A percentile compares a stretch with the other conserved stretches of the same genome.
phyloP scores from a whole-genome alignment of 2,113 vertebrate species.

The Butastur rufipennis region DNA sequence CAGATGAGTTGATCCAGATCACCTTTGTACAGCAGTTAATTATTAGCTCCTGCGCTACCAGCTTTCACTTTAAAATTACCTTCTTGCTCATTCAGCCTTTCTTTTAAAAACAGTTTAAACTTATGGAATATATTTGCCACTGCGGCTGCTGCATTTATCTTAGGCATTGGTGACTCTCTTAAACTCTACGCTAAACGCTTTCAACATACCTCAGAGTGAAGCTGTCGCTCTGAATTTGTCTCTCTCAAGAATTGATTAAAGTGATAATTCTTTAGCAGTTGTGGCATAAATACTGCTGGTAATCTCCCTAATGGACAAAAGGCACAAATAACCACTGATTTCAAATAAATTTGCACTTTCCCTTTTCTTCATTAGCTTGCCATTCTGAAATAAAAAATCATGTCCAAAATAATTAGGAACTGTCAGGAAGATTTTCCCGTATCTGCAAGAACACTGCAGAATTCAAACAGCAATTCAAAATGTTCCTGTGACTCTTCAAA shows the following conservation, averaged over 20 bases:
- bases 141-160: background rate
- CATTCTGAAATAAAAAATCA: background rate
- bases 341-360: background rate
- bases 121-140: background rate
- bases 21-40: constrained; percentile 37
- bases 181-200: background rate
- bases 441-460: fast-evolving
- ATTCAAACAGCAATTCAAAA: background rate
- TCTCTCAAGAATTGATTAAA: background rate
- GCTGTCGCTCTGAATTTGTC: background rate
- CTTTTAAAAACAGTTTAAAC: background rate
- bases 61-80: constrained; percentile 8
- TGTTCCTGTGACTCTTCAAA: background rate
- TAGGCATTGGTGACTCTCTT: background rate
- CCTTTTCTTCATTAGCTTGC: background rate
- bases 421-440: background rate
- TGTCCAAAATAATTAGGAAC: background rate
- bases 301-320: background rate
- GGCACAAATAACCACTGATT: background rate
- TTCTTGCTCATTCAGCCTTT: background rate
- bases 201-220: background rate
- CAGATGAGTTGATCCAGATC: constrained; percentile 36
- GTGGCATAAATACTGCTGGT: background rate
- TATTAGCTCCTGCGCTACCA: constrained; percentile 1
- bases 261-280: background rate